Evolutionary conservation across 2,888 invertebrate species (phyloP).

Genomic region (Hydraecia micacea): DNA sequence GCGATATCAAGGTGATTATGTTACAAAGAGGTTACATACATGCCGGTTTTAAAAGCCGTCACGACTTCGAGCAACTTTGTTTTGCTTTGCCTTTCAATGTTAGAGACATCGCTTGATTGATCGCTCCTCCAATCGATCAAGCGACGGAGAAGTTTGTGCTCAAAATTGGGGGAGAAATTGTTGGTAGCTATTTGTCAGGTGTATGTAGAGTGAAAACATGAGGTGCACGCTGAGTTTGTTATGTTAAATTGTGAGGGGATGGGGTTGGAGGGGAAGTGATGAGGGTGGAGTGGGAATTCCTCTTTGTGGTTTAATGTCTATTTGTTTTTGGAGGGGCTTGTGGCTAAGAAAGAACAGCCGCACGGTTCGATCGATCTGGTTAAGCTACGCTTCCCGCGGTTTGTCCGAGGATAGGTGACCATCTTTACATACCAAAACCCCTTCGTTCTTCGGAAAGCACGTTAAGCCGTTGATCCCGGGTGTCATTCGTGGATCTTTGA

Average conservation of each 20-base stretch:
- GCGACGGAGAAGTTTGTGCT: constrained; percentile 31
- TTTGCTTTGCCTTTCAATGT: constrained; percentile 51
- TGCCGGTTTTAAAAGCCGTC: constrained; percentile 59
- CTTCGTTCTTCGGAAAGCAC: too few species aligned
- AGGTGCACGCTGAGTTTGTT: neutral
- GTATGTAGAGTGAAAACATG: constrained; percentile 4
- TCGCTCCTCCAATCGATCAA: constrained; percentile 52
- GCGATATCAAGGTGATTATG: constrained; percentile 62
- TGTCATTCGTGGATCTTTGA: too few species aligned
- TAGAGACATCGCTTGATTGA: constrained; percentile 56
- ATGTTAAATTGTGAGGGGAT: neutral
- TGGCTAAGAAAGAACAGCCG: too few species aligned
- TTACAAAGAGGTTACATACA: constrained; percentile 65
- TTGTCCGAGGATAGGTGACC: too few species aligned
- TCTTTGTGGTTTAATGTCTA: too few species aligned
- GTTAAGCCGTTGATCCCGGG: too few species aligned
- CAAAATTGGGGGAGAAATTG: constrained; percentile 37
- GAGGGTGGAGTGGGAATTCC: neutral
- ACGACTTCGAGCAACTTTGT: constrained; percentile 56
- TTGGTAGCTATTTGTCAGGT: constrained; percentile 35
- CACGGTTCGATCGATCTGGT: too few species aligned
- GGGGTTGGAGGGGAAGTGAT: neutral
- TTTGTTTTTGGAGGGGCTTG: too few species aligned
- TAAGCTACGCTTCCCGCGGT: too few species aligned
- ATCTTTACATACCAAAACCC: too few species aligned